phyloP scores from a whole-genome alignment of 2,888 invertebrate genomes.

The Cistogaster globosa region DNA sequence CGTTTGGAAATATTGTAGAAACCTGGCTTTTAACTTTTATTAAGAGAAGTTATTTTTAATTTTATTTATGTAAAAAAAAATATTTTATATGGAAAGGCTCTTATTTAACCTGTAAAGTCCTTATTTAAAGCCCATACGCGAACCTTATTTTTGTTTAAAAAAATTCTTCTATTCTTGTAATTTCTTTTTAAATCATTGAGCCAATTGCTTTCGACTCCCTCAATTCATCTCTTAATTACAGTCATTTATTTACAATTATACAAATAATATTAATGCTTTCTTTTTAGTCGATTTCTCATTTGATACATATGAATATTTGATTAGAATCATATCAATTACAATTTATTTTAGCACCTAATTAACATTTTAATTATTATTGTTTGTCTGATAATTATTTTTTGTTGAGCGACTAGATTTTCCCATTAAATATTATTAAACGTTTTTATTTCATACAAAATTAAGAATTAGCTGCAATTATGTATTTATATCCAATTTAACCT shows the following conservation, averaged over 20 bases:
- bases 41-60: too few species aligned
- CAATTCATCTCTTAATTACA: too few species aligned
- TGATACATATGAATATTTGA: slow-evolving; percentile 54
- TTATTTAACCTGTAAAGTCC: too few species aligned
- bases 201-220: neutral
- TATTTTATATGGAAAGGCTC: too few species aligned
- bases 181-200: too few species aligned
- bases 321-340: slow-evolving; percentile 68
- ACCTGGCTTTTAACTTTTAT: too few species aligned
- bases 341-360: slow-evolving; percentile 68
- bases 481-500: slow-evolving; percentile 30
- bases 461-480: slow-evolving; percentile 63
- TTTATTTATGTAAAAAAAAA: too few species aligned
- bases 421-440: slow-evolving; percentile 49
- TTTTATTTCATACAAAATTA: neutral
- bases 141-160: too few species aligned
- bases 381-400: slow-evolving; percentile 6
- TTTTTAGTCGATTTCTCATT: neutral
- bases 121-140: too few species aligned
- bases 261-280: neutral
- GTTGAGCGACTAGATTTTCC: neutral
- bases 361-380: slow-evolving; percentile 57
- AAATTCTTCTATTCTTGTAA: too few species aligned
- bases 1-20: neutral
- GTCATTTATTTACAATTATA: too few species aligned